Percentiles rank a stretch among this genome's conserved stretches.
phyloP scores from a whole-genome alignment of 2,888 invertebrate genomes.

The Drymonia ruficornis region DNA sequence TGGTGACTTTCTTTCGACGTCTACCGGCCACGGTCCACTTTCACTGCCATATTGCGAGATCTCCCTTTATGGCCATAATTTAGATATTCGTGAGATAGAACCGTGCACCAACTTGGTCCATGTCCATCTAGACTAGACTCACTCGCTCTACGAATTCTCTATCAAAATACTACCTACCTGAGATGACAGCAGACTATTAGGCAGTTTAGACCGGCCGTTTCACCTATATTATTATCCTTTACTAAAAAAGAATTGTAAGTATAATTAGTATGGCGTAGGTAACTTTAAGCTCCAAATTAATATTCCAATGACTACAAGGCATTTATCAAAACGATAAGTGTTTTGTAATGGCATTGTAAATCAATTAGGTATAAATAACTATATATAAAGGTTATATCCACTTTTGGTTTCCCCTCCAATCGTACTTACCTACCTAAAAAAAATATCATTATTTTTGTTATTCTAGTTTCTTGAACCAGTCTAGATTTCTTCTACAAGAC shows the following conservation, averaged over 20 bases:
- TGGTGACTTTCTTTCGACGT: constrained; percentile 51
- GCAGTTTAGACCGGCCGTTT: too few relatives aligned
- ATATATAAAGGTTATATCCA: not conserved
- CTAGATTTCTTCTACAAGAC: constrained; percentile 48
- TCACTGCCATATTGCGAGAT: constrained; percentile 38
- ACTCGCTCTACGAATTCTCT: not conserved
- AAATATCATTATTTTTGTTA: constrained; percentile 26
- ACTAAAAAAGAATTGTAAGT: too few relatives aligned
- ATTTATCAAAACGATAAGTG: too few relatives aligned
- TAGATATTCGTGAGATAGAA: constrained; percentile 26
- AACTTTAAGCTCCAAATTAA: too few relatives aligned
- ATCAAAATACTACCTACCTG: not conserved
- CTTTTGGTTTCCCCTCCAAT: not conserved
- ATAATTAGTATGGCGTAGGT: too few relatives aligned
- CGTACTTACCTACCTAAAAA: not conserved
- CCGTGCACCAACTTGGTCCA: not conserved
- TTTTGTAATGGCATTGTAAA: too few relatives aligned
- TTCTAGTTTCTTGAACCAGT: constrained; percentile 46
- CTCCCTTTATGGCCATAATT: constrained; percentile 23
- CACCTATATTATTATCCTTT: too few relatives aligned
- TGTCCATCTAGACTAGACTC: not conserved
- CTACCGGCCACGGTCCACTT: constrained; percentile 40
- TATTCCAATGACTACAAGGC: too few relatives aligned
- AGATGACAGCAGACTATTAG: too few relatives aligned
- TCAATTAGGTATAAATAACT: too few relatives aligned